These are phyloP conservation scores for Morone saxatilis DNA, from an alignment of 2,113 vertebrate genomes.

Conservation along the genomic window DNA sequence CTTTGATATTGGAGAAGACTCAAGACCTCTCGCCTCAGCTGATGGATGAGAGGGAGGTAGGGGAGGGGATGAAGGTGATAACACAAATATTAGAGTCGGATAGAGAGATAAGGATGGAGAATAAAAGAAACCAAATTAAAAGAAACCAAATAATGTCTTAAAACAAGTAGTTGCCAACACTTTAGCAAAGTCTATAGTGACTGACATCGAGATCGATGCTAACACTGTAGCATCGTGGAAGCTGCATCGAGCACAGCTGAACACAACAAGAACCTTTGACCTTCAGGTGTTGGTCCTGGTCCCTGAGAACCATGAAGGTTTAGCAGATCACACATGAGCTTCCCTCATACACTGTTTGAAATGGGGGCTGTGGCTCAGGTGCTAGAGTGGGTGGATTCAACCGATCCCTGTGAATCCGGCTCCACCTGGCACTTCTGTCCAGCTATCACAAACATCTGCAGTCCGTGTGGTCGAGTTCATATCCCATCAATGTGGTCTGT, in stretches of 20 bases:
- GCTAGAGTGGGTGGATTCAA: too few relatives aligned
- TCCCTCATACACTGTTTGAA: too few relatives aligned
- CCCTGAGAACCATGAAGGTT: too few relatives aligned
- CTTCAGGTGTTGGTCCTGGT: too few relatives aligned
- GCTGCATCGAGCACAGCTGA: background rate
- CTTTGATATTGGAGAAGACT: constrained; percentile 39
- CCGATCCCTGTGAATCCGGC: too few relatives aligned
- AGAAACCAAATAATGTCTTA: too few relatives aligned
- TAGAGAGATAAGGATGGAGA: too few relatives aligned
- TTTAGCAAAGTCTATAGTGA: background rate
- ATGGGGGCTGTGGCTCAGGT: too few relatives aligned
- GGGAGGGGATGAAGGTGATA: background rate
- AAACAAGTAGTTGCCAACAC: background rate
- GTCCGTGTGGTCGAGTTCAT: background rate
- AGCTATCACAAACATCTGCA: background rate
- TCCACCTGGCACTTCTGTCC: too few relatives aligned
- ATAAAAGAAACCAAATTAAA: background rate
- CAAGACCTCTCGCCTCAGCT: background rate
- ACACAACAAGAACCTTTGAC: too few relatives aligned
- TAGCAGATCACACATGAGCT: too few relatives aligned
- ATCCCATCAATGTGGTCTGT: background rate
- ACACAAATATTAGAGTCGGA: background rate
- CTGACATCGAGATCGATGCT: too few relatives aligned
- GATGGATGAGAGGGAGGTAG: background rate
- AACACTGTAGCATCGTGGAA: background rate